Base-by-base conservation (phyloP, 2,113 vertebrate genomes). In the Clarias batrachus region DNA sequence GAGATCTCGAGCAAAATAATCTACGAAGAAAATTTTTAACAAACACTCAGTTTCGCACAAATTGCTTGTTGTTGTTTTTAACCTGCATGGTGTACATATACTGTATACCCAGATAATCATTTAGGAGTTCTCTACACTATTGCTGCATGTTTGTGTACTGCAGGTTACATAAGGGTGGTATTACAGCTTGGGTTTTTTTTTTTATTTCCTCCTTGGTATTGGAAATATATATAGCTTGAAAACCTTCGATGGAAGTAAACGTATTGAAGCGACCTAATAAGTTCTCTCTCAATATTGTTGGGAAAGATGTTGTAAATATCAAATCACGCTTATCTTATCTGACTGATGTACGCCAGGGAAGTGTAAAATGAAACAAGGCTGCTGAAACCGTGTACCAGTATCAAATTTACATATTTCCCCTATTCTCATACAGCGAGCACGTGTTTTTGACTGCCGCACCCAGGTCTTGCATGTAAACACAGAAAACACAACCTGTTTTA, bases 11-110 rank as follows among this genome's bases (percentile, higher is more conserved):
- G 79, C 80, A 33, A 74, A 65, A 30, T 52, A 33, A 48, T 30
- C 16, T 11, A 21, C 37, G 37, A 23, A 68, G 23, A 17, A 56
- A 13, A 7, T 37, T 16, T 16, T 68, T 57, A 68, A 60, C 21
- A n/a, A 25, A 68, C 33, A 6, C 2, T 33, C 9, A 23, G 16
- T 65, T 30, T 13, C 52, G 9, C 25, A 81, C 30, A 62, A 25
- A 81, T 41, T 14, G 57, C 62, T 25, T 21, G 2, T 27, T 37
- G 17, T 27, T 37, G 17, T 13, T 23, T 23, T 11, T 81, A 57
- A 81, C 78, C 78, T 62, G 59, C 57, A 81, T 81, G 23, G 30
- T 81, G 78, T 62, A 62, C 78, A 30, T 81, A 81, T 56, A 60
- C 19, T 41, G 6, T 41, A 57, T 81, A 57, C 30, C 78, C 30